Evolutionary conservation across 2,113 vertebrate genomes (phyloP), one percentile per base, ranked within the genome.

Genomic region (Machaerirhynchus nigripectus): DNA sequence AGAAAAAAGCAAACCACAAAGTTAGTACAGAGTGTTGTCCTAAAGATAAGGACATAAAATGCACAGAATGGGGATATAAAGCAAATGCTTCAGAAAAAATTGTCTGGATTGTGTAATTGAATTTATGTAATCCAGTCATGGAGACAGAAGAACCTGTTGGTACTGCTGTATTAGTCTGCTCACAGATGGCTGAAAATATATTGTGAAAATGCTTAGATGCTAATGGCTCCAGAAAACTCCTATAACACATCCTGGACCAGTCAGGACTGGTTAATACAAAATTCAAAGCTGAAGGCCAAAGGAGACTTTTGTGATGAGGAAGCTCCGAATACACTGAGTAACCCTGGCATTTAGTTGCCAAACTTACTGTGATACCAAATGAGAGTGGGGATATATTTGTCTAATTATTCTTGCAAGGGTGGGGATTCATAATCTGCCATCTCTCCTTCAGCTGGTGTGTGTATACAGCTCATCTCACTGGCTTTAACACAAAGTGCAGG

Each of bases 121-220:
- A 69, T 55, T 75, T 20, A 31, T 21, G 28, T 53, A n/a, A 63
- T 27, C 42, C 81, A 81, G 78, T 31, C 56, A 69, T 13, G 47
- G 40, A 65, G 27, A 83, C 33, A 31, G 75, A 68, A 31, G 39
- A 82, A 13, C 39, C 73, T 76, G 73, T 87, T 0, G 1, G 60
- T 80, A n/a, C 50, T 55, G 60, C 61, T 93, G 59, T 46, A 55
- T 70, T 91, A 73, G n/a, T 80, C 61, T 95, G 91, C 90, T 92
- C 87, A 78, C 59, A 84, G 65, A 46, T 7, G 23, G 65, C 83
- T 80, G 53, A 94, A 82, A 94, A 91, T 77, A n/a, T 21, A 61
- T 57, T 37, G 56, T 39, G 64, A 87, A 80, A 87, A 86, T 49
- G 75, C 11, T 26, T 76, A 46, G 60, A 35, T 2, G 4, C 8